phyloP scores from a whole-genome alignment of 2,888 invertebrate genomes.

The Nysson spinosus region DNA sequence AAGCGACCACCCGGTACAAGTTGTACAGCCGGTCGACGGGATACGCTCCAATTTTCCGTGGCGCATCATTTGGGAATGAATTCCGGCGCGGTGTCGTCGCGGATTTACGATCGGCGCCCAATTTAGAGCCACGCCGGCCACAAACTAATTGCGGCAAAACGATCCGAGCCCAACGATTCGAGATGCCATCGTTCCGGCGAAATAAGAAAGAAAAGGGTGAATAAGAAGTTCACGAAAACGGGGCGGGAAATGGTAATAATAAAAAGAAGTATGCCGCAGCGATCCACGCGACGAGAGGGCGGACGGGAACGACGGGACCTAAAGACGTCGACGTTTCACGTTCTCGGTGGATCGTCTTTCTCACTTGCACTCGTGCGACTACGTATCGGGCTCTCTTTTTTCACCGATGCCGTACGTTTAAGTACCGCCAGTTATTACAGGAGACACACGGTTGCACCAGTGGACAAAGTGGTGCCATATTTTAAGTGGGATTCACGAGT shows the following conservation, averaged over 20 bases:
- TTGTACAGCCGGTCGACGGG: constrained; percentile 33
- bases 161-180: constrained; percentile 53
- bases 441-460: constrained; percentile 43
- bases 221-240: neutral
- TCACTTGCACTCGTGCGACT: too few relatives aligned
- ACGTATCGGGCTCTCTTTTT: constrained; percentile 10
- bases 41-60: constrained; percentile 68
- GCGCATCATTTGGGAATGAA: constrained; percentile 60
- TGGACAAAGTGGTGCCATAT: constrained; percentile 58
- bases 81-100: constrained; percentile 61
- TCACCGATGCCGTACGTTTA: constrained; percentile 18
- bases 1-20: constrained; percentile 61
- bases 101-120: constrained; percentile 67
- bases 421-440: constrained; percentile 49
- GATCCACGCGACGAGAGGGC: neutral
- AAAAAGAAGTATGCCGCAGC: neutral
- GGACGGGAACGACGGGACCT: neutral
- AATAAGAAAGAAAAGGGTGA: constrained; percentile 7
- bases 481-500: constrained; percentile 52
- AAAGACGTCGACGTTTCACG: neutral
- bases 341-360: neutral
- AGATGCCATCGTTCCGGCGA: too few relatives aligned
- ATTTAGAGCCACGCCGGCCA: constrained; percentile 59
- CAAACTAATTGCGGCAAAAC: constrained; percentile 68
- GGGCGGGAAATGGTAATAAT: neutral